Evolutionary conservation across 2,888 invertebrate species (phyloP).

Genomic region (Agrochola circellaris): DNA sequence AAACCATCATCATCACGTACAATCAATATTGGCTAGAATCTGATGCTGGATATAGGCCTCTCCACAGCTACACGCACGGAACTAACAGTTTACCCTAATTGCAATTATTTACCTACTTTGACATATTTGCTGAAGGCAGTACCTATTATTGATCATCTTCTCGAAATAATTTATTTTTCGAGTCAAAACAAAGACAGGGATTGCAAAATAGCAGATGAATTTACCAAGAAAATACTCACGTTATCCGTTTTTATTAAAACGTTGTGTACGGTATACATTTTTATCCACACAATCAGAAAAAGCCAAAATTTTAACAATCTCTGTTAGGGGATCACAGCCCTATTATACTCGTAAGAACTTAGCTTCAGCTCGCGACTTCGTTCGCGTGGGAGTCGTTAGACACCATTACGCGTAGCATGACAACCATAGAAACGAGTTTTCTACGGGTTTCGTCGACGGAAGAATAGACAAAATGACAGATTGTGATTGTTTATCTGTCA

Average conservation of each 20-base stretch:
- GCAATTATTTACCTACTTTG: background rate
- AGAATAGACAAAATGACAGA: too few species aligned
- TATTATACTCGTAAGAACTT: constrained; percentile 45
- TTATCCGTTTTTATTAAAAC: background rate
- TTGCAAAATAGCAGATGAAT: background rate
- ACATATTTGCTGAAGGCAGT: background rate
- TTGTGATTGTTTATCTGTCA: too few species aligned
- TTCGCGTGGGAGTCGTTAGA: too few species aligned
- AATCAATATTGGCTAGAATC: background rate
- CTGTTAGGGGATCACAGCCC: background rate
- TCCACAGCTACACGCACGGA: background rate
- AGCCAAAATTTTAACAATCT: background rate
- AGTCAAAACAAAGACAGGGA: background rate
- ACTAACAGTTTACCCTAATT: background rate
- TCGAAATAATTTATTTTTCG: background rate
- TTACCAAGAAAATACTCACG: background rate
- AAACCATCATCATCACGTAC: background rate
- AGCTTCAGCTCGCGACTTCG: too few species aligned
- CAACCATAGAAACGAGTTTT: too few species aligned
- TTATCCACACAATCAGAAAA: background rate
- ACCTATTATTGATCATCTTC: background rate
- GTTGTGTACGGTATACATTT: background rate
- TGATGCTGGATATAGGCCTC: background rate
- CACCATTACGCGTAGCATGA: too few species aligned
- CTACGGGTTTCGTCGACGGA: too few species aligned